Conservation (phyloP, 1,140 invertebrate species). For the Drosophila saltans region DNA sequence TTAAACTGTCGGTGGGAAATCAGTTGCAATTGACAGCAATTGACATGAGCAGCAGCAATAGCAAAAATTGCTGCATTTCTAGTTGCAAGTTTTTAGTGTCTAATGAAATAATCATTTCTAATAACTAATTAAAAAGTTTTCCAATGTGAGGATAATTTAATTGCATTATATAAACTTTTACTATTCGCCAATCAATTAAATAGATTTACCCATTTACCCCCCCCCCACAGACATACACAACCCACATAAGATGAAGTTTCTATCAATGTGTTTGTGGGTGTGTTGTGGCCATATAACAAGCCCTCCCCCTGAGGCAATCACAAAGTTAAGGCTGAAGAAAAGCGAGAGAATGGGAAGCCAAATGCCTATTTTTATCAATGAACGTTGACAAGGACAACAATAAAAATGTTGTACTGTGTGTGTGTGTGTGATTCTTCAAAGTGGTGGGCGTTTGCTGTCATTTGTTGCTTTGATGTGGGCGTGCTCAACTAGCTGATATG, state of each 20-base stretch:
- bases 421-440: background rate
- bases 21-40: constrained; percentile 45
- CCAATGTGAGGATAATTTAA: constrained; percentile 49
- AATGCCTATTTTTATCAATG: constrained; percentile 70
- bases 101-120: constrained; percentile 65
- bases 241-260: constrained; percentile 18
- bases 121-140: constrained; percentile 73
- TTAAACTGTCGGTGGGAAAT: background rate
- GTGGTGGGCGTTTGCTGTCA: constrained; percentile 26
- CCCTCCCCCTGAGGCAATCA: background rate
- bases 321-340: constrained; percentile 19
- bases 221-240: background rate
- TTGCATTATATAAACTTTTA: constrained; percentile 52
- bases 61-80: constrained; percentile 1
- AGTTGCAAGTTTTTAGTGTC: constrained; percentile 27
- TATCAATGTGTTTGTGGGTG: background rate
- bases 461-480: constrained; percentile 31
- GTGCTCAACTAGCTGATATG: background rate
- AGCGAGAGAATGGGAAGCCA: background rate
- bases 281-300: background rate
- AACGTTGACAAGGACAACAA: constrained; percentile 63
- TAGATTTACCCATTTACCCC: constrained; percentile 18
- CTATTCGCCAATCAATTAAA: constrained; percentile 20
- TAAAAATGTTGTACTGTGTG: constrained; percentile 22
- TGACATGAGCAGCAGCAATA: constrained; percentile 13